A percentile compares a stretch with the other conserved stretches of the same genome.
Evolutionary conservation across 2,113 vertebrate species (phyloP).

Genomic region (Rhabdomys dilectus): DNA sequence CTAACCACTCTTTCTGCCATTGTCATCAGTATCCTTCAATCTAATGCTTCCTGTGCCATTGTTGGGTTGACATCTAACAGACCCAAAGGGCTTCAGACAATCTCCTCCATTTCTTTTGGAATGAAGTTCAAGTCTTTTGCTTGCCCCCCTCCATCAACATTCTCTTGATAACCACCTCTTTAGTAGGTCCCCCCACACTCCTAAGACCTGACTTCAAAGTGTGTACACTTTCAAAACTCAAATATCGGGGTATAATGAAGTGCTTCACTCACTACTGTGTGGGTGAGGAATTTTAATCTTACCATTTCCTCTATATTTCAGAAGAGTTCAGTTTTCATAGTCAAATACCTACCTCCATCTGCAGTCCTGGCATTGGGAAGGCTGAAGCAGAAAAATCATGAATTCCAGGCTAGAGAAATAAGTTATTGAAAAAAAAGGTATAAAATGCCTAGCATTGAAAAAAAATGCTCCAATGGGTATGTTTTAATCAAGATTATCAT

Average conservation of each 20-base stretch:
- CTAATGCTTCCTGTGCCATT: background rate
- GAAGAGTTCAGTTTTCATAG: background rate
- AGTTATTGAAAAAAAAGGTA: background rate
- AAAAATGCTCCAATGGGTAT: background rate
- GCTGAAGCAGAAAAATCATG: background rate
- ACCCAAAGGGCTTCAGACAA: background rate
- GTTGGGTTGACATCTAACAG: background rate
- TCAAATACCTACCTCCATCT: background rate
- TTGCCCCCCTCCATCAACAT: background rate
- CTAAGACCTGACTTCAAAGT: background rate
- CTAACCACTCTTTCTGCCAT: background rate
- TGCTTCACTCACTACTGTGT: background rate
- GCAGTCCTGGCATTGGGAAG: too few relatives aligned
- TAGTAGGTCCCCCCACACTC: background rate
- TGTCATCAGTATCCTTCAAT: background rate
- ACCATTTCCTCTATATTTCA: background rate
- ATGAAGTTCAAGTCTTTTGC: background rate
- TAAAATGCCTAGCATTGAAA: background rate
- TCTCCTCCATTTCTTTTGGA: background rate
- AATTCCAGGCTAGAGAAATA: background rate
- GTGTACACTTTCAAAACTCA: background rate
- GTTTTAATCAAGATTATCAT: background rate
- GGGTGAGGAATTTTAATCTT: background rate
- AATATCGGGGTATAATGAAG: background rate
- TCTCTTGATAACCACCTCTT: background rate